These are phyloP conservation scores for Danio jaintianensis DNA, from an alignment of 2,797 vertebrate genomes.

Conservation along the genomic window DNA sequence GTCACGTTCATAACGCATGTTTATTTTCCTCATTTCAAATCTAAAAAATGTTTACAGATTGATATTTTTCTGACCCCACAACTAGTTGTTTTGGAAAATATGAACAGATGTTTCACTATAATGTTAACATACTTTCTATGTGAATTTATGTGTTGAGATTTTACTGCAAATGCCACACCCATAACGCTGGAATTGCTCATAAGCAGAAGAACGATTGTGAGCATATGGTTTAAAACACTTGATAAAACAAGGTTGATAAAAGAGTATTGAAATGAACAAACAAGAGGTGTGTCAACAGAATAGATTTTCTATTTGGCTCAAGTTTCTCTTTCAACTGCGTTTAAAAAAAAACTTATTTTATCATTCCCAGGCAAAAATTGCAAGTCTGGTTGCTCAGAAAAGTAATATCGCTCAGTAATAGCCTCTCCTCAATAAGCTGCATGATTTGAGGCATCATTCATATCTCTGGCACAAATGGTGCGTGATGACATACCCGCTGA, in stretches of 20 bases:
- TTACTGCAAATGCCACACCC: too few relatives aligned
- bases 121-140: too few relatives aligned
- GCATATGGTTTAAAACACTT: slow-evolving; percentile 16
- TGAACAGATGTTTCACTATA: too few relatives aligned
- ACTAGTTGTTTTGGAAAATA: too few relatives aligned
- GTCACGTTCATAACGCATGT: too few relatives aligned
- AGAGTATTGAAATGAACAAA: slow-evolving; percentile 1
- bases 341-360: background rate
- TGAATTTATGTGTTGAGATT: too few relatives aligned
- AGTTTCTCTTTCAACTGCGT: background rate
- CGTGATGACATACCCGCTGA: background rate
- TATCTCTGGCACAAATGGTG: background rate
- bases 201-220: background rate
- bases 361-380: background rate
- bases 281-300: background rate
- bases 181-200: background rate
- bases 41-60: too few relatives aligned
- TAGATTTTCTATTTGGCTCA: background rate
- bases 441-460: background rate
- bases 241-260: slow-evolving; percentile 4
- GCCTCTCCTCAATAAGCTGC: slow-evolving; percentile 8
- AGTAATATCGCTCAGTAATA: background rate
- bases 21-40: too few relatives aligned
- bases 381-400: background rate
- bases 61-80: too few relatives aligned